phyloP scores from a whole-genome alignment of 2,888 invertebrate species.

The Sclerodermus sp. region DNA sequence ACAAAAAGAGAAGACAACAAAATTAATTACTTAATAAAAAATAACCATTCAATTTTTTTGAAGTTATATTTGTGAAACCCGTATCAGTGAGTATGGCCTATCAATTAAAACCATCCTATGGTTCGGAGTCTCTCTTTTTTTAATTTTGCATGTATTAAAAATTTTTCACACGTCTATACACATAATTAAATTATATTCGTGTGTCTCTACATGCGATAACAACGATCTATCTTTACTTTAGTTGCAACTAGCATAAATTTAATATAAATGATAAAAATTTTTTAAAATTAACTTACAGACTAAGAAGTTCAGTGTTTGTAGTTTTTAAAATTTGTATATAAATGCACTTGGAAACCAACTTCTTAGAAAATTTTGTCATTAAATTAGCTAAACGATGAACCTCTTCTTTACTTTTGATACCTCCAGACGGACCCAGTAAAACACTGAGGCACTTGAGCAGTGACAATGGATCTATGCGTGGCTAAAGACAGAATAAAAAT shows the following conservation, averaged over 20 bases:
- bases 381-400: constrained; percentile 88
- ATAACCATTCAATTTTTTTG: constrained; percentile 1
- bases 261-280: no score
- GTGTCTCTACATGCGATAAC: constrained; percentile 36
- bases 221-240: not conserved
- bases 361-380: constrained; percentile 94
- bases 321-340: constrained; percentile 90
- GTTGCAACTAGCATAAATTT: no score
- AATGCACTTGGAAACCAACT: constrained; percentile 92
- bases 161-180: constrained; percentile 29
- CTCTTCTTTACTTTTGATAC: constrained; percentile 85
- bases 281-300: constrained; percentile 65
- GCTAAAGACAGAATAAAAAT: constrained; percentile 70
- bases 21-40: not conserved
- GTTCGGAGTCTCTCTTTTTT: constrained; percentile 44
- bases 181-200: constrained; percentile 25
- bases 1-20: not conserved
- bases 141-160: constrained; percentile 41
- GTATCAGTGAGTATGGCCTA: constrained; percentile 50
- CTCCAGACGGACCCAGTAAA: constrained; percentile 79
- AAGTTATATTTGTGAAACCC: constrained; percentile 34
- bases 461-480: constrained; percentile 88
- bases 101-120: constrained; percentile 43
- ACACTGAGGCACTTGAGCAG: constrained; percentile 87
- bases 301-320: constrained; percentile 80